Evolutionary conservation across 2,113 vertebrate species (phyloP).

Genomic region (Copsychus sechellarum): DNA sequence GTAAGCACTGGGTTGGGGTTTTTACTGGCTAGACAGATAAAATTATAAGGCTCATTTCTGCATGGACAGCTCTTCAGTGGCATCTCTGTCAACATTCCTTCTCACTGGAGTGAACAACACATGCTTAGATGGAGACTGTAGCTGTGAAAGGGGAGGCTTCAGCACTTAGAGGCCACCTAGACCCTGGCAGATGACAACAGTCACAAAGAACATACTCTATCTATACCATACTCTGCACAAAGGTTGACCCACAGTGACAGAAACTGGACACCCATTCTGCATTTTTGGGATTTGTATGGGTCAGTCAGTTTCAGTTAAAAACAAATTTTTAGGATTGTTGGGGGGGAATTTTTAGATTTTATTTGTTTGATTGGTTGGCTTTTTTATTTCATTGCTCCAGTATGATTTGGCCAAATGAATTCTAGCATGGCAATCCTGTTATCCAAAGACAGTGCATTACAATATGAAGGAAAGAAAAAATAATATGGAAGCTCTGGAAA

Average conservation of each 20-base stretch:
- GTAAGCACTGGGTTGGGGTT: not conserved
- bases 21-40: not conserved
- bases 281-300: not conserved
- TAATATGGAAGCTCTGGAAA: not conserved
- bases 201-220: not conserved
- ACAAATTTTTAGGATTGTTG: not conserved
- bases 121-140: not conserved
- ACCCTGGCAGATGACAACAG: not conserved
- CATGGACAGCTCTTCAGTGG: not conserved
- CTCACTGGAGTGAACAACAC: not conserved
- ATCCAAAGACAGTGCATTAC: not conserved
- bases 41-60: not conserved
- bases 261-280: not conserved
- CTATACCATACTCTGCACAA: not conserved
- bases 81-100: not conserved
- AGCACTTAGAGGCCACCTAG: rapidly evolving
- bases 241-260: not conserved
- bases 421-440: not conserved
- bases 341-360: not conserved
- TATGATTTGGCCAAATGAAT: not conserved
- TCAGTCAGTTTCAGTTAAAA: not conserved
- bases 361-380: too few relatives aligned
- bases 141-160: not conserved
- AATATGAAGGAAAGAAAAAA: not conserved
- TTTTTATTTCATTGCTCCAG: not conserved